A percentile compares a stretch with the other conserved stretches of the same genome.
phyloP scores from a whole-genome alignment of 2,888 invertebrate species.

The Serripes groenlandicus region DNA sequence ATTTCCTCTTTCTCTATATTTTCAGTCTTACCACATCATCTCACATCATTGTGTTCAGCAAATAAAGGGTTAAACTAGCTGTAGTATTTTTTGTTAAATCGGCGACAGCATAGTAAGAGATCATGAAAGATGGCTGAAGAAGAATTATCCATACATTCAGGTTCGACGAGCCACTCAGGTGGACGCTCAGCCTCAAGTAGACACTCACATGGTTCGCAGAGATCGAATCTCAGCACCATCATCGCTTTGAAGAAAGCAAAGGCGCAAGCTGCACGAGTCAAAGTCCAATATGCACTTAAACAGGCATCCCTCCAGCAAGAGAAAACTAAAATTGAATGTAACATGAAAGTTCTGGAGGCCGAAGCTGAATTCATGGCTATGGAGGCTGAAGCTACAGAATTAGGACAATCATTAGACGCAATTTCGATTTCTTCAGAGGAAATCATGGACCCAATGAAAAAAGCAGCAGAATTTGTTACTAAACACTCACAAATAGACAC shows the following conservation, averaged over 20 bases:
- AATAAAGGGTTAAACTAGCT: neutral
- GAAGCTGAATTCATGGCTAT: too few species aligned
- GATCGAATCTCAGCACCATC: neutral
- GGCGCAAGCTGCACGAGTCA: neutral
- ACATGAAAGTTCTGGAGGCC: too few species aligned
- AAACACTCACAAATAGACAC: too few species aligned
- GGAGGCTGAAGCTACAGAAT: too few species aligned
- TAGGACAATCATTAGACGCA: too few species aligned
- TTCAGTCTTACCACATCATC: conserved; percentile 9
- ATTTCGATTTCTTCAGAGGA: too few species aligned
- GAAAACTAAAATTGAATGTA: too few species aligned
- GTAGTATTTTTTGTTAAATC: neutral
- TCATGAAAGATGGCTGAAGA: neutral
- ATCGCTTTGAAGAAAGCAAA: neutral
- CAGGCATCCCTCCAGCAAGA: neutral
- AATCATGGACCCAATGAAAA: too few species aligned
- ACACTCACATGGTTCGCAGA: conserved; percentile 8
- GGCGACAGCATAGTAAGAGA: conserved; percentile 8
- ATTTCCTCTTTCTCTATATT: too few species aligned
- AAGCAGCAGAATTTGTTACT: too few species aligned
- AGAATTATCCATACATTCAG: too few species aligned
- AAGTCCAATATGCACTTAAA: conserved; percentile 3
- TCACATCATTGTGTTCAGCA: neutral
- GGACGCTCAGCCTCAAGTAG: neutral
- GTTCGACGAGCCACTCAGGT: too few species aligned